Evolutionary conservation across 1,140 invertebrate species (phyloP).

Genomic region (Zophobas morio): DNA sequence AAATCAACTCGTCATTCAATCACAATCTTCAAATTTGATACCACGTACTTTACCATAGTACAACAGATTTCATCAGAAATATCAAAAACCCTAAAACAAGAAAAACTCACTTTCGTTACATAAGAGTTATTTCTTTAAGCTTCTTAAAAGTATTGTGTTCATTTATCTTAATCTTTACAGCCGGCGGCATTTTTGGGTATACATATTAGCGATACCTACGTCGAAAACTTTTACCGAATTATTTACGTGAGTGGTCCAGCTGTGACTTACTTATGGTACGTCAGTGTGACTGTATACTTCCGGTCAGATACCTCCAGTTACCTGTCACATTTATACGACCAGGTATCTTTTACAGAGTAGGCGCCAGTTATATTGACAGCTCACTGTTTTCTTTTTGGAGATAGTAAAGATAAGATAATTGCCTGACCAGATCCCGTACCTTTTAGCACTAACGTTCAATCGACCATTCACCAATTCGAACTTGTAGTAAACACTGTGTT

Average conservation of each 20-base stretch:
- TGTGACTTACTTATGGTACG: background rate
- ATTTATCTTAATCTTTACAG: too few relatives aligned
- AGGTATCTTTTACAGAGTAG: conserved; percentile 37
- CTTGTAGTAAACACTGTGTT: background rate
- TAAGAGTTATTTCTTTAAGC: too few relatives aligned
- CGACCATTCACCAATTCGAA: background rate
- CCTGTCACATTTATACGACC: conserved; percentile 14
- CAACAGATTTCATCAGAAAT: too few relatives aligned
- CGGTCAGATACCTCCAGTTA: conserved; percentile 36
- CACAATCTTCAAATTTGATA: too few relatives aligned
- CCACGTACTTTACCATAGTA: too few relatives aligned
- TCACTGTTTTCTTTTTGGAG: conserved; percentile 33
- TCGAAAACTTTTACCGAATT: background rate
- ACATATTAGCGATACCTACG: too few relatives aligned
- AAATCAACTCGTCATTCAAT: too few relatives aligned
- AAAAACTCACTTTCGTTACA: too few relatives aligned
- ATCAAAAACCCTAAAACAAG: too few relatives aligned
- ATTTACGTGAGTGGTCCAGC: background rate
- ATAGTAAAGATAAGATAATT: conserved; percentile 34
- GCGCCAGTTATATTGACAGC: conserved; percentile 38
- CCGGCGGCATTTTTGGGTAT: too few relatives aligned
- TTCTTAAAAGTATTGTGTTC: too few relatives aligned
- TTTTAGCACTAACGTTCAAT: conserved; percentile 30
- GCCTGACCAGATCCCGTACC: conserved; percentile 13
- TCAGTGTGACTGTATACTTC: conserved; percentile 38